These are phyloP conservation scores for Catocala fraxini DNA, from an alignment of 2,888 invertebrate species.

Conservation along the genomic window DNA sequence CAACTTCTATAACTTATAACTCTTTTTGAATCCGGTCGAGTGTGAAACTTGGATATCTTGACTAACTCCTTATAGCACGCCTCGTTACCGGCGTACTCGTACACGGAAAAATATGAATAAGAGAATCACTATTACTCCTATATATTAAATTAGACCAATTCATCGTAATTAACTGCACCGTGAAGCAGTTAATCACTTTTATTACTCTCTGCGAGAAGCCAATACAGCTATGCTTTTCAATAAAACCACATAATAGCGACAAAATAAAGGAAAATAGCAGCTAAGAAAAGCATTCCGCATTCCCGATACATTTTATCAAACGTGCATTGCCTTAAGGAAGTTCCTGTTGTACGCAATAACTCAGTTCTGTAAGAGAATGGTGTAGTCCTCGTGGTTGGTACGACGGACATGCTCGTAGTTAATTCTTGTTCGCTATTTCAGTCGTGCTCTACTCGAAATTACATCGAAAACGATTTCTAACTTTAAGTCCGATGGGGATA, in stretches of 20 bases:
- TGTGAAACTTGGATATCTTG: slow-evolving; percentile 60
- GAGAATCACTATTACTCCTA: background rate
- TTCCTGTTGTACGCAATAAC: slow-evolving; percentile 40
- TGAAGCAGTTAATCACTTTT: slow-evolving; percentile 1
- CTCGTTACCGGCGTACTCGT: slow-evolving; percentile 35
- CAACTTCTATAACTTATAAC: slow-evolving; percentile 64
- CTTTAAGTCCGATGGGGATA: slow-evolving; percentile 45
- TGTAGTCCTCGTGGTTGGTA: slow-evolving; percentile 22
- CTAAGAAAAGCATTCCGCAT: slow-evolving; percentile 18
- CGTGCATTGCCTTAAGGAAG: slow-evolving; percentile 33
- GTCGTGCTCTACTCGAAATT: slow-evolving; percentile 21
- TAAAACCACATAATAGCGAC: slow-evolving; percentile 17
- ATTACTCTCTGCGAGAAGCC: background rate
- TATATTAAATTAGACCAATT: background rate
- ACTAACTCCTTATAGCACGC: slow-evolving; percentile 49
- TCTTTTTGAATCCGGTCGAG: slow-evolving; percentile 59
- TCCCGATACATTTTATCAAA: slow-evolving; percentile 40
- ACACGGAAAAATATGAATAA: slow-evolving; percentile 9
- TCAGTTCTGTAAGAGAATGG: slow-evolving; percentile 14
- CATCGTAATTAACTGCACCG: background rate
- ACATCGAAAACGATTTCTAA: slow-evolving; percentile 40
- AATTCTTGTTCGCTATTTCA: slow-evolving; percentile 5
- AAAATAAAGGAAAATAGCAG: slow-evolving; percentile 21
- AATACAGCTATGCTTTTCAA: background rate
- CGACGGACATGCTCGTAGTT: slow-evolving; percentile 16